Base-by-base conservation (phyloP, 2,888 invertebrate genomes). In the Pachliopta kotzebuea region DNA sequence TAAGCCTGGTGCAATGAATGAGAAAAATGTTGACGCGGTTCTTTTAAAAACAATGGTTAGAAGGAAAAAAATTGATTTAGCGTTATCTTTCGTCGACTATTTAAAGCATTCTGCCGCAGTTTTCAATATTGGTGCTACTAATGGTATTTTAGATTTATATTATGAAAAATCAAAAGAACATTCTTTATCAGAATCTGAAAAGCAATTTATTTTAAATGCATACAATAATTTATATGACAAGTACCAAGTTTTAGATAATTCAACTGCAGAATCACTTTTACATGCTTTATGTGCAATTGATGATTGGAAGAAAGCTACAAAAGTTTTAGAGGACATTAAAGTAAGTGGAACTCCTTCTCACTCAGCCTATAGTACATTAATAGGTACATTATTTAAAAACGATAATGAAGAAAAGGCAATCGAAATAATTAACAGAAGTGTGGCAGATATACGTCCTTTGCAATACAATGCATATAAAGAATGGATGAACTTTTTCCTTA, bases 261-360 rank as follows among this genome's bases (percentile, higher is more conserved):
- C 75, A 3, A 94, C 95, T 21, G 92, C 93, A 72, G 94, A 95
- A 74, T 84, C 85, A 75, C 80, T 95, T 8, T 88, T 96, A 63
- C 83, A 85, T 67, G 95, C 93, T 0, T 77, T 97, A 4, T 94
- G 94, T 69, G 74, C 92, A 23, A 95, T 95, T 11, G 79, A 90
- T 63, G 85, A 93, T 69, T 96, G 96, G 95, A 89, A 90, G 71
- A 92, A 94, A 65, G 92, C 93, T 52, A 61, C 94, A 0, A 88
- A 93, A 69, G 83, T 96, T 18, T 77, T 95, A 26, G 91, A 94
- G 59, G 93, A 94, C 76, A 92, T 94, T 58, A 88, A 93, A 75
- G 54, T 93, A 14, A 88, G 88, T 26, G 71, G 80, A 63, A 78
- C 74, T 4, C 94, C 94, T 2, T 85, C 84, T 68, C 76, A 84